Conservation (phyloP, 2,888 invertebrate genomes). For the Drosophila bunnanda region DNA sequence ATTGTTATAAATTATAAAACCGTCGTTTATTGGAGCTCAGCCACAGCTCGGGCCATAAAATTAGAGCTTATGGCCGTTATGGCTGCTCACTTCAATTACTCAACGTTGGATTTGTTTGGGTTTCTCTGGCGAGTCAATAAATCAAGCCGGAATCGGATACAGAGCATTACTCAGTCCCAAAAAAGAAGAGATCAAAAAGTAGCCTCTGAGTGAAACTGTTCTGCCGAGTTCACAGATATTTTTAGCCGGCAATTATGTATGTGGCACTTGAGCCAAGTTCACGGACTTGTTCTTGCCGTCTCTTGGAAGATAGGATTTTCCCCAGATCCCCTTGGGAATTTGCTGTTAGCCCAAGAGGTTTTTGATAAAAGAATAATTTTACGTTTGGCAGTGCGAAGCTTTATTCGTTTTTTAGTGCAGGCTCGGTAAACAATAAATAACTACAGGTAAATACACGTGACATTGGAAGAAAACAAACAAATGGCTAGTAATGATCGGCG, state of each 20-base stretch:
- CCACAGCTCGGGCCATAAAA: slow-evolving; percentile 50
- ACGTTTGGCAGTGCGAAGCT: slow-evolving; percentile 31
- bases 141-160: slow-evolving; percentile 59
- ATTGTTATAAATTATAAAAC: slow-evolving; percentile 62
- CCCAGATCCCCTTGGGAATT: slow-evolving; percentile 15
- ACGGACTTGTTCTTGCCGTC: slow-evolving; percentile 30
- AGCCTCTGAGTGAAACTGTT: slow-evolving; percentile 38
- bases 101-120: slow-evolving; percentile 32
- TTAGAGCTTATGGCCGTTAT: slow-evolving; percentile 47
- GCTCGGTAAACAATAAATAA: slow-evolving; percentile 48
- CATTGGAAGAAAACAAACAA: slow-evolving; percentile 46
- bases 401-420: slow-evolving; percentile 42
- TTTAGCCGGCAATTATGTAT: slow-evolving; percentile 59
- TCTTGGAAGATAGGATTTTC: slow-evolving; percentile 52
- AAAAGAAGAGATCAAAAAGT: slow-evolving; percentile 10
- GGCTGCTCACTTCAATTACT: slow-evolving; percentile 60
- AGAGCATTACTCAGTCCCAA: slow-evolving; percentile 39
- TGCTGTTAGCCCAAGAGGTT: background rate
- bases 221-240: slow-evolving; percentile 32
- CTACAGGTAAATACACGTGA: slow-evolving; percentile 50
- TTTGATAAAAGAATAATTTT: background rate
- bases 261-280: slow-evolving; percentile 48
- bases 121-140: slow-evolving; percentile 51
- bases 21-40: slow-evolving; percentile 45
- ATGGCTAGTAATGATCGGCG: slow-evolving; percentile 42